Conservation (phyloP, 2,888 invertebrate species). For the Andrena dorsata region DNA sequence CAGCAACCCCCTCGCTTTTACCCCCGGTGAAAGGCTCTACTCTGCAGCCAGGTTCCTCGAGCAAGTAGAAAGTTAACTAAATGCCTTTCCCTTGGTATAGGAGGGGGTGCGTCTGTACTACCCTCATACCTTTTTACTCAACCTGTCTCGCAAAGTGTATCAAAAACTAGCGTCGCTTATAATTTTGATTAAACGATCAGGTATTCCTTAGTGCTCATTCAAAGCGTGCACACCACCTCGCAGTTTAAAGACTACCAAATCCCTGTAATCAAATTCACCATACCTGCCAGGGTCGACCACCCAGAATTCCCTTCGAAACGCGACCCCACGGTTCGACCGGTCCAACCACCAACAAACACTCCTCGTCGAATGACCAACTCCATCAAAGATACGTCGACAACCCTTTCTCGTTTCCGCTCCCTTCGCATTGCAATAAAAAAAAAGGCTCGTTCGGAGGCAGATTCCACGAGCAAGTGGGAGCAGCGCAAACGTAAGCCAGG, state of each 20-base stretch:
- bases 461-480: conserved; percentile 32
- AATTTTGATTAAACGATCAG: background rate
- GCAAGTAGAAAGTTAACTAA: conserved; percentile 3
- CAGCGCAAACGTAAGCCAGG: conserved; percentile 4
- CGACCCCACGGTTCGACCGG: background rate
- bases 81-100: background rate
- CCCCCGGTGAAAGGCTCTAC: background rate
- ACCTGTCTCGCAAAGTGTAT: background rate
- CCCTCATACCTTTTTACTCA: no score
- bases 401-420: conserved; percentile 8
- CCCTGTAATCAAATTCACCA: no score
- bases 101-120: no score
- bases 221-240: no score
- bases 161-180: background rate
- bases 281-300: background rate
- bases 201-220: no score
- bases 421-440: background rate
- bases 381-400: conserved; percentile 32
- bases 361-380: background rate
- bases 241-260: no score
- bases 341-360: background rate
- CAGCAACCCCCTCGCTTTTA: conserved; percentile 2
- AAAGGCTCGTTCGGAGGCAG: background rate
- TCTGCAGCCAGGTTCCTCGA: background rate
- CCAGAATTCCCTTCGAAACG: background rate